Percentiles rank a stretch among this genome's conserved stretches.
These are phyloP conservation scores for Hirundo rustica DNA, from an alignment of 2,797 vertebrate genomes.

Conservation along the genomic window DNA sequence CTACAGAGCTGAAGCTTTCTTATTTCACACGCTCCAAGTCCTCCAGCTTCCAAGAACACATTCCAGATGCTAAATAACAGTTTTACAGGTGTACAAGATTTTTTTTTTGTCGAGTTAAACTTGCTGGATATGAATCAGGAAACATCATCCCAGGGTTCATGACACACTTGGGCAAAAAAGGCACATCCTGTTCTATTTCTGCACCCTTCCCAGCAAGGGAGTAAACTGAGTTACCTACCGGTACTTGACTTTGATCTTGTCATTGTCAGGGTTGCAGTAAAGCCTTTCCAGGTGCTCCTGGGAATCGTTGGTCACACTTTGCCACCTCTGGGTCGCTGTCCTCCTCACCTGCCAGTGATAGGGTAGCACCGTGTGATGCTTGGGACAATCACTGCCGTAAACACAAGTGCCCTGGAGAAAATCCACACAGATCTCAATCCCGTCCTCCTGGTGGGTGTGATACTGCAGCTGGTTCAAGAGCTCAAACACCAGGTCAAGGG, in stretches of 20 bases:
- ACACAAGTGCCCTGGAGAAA: slow-evolving; percentile 92
- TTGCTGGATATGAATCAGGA: background rate
- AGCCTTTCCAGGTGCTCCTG: slow-evolving; percentile 99
- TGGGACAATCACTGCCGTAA: slow-evolving; percentile 92
- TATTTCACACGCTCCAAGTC: background rate
- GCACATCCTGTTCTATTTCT: background rate
- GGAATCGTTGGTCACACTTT: slow-evolving; percentile 93
- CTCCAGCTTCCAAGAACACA: background rate
- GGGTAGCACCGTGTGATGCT: slow-evolving; percentile 94
- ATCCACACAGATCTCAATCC: slow-evolving; percentile 92
- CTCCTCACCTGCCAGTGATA: slow-evolving; percentile 97
- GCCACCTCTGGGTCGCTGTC: slow-evolving; percentile 86
- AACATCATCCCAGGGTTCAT: background rate
- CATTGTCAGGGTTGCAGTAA: slow-evolving; percentile 99
- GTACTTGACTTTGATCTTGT: slow-evolving; percentile 91
- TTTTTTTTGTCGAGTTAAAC: background rate
- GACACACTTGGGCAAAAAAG: background rate
- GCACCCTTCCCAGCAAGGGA: background rate
- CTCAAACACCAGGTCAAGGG: slow-evolving; percentile 96
- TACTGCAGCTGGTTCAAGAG: slow-evolving; percentile 97
- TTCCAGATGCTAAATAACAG: background rate
- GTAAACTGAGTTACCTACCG: slow-evolving; percentile 82
- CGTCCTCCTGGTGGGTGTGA: slow-evolving; percentile 94
- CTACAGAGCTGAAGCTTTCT: background rate
- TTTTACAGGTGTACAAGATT: background rate